A percentile compares a stretch with the other conserved stretches of the same genome.
Conservation (phyloP, 2,113 vertebrate genomes). For the Oncorhynchus keta region DNA sequence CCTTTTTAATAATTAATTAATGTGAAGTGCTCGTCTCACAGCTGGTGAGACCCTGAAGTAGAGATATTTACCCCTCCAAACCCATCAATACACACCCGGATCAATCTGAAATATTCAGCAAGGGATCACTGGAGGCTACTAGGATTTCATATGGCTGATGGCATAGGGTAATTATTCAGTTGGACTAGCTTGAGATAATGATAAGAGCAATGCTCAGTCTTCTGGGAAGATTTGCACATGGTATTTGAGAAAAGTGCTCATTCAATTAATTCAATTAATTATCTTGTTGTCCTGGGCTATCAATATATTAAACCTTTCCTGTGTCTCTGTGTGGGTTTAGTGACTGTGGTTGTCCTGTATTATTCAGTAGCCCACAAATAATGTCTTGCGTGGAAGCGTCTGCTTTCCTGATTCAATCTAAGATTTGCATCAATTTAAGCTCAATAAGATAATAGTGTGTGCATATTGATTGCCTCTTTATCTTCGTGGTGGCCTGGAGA, state of each 20-base stretch:
- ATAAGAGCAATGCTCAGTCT: background rate
- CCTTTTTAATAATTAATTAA: slow-evolving; percentile 9
- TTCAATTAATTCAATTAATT: too few relatives aligned
- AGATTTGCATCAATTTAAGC: background rate
- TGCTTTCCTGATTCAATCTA: background rate
- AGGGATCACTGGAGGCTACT: background rate
- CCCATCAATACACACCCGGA: background rate
- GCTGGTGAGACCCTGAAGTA: background rate
- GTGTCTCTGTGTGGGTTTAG: too few relatives aligned
- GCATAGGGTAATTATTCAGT: background rate
- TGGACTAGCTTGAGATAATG: background rate
- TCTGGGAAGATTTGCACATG: background rate
- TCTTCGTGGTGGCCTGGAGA: background rate
- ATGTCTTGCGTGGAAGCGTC: too few relatives aligned
- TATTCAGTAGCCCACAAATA: too few relatives aligned
- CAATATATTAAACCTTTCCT: too few relatives aligned
- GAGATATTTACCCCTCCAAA: background rate
- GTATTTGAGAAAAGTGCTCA: background rate
- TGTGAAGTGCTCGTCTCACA: background rate
- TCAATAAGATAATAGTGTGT: background rate
- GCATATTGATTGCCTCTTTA: background rate
- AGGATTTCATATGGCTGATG: background rate
- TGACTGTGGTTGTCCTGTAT: too few relatives aligned
- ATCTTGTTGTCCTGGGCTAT: too few relatives aligned
- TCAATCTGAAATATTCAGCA: background rate